phyloP scores from a whole-genome alignment of 2,888 invertebrate species.

The Phasia obesa region DNA sequence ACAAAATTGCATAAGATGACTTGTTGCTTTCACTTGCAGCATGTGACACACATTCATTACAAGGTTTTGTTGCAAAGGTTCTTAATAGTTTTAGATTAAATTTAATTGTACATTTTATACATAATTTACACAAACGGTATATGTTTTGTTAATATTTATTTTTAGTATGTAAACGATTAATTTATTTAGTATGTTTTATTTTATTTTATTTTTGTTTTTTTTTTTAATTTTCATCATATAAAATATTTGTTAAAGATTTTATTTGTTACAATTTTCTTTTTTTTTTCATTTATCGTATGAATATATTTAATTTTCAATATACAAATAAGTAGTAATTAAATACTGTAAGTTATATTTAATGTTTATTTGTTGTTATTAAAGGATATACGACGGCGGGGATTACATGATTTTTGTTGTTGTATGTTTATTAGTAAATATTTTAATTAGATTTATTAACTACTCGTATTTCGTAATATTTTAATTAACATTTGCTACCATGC shows the following conservation, averaged over 20 bases:
- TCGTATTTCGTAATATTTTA: neutral
- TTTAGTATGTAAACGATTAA: neutral
- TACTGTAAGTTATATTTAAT: neutral
- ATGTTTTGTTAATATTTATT: too few species aligned
- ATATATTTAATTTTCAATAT: neutral
- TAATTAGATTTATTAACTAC: neutral
- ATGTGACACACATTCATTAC: too few species aligned
- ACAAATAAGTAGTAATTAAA: neutral
- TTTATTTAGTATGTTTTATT: neutral
- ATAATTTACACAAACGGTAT: too few species aligned
- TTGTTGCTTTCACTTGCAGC: too few species aligned
- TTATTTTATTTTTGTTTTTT: neutral
- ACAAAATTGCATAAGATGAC: too few species aligned
- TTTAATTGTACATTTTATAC: too few species aligned
- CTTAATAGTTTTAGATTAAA: too few species aligned
- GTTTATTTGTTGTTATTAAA: conserved; percentile 60
- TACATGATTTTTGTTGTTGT: conserved; percentile 75
- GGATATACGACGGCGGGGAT: conserved; percentile 81
- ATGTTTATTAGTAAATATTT: neutral
- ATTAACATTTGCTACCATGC: neutral
- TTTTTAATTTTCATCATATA: conserved; percentile 14
- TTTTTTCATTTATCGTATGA: neutral
- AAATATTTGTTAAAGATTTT: conserved; percentile 51
- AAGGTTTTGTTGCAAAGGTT: too few species aligned
- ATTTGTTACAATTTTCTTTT: neutral